These are phyloP conservation scores for Pseudorectes ferrugineus DNA, from an alignment of 2,113 vertebrate species.

Conservation along the genomic window DNA sequence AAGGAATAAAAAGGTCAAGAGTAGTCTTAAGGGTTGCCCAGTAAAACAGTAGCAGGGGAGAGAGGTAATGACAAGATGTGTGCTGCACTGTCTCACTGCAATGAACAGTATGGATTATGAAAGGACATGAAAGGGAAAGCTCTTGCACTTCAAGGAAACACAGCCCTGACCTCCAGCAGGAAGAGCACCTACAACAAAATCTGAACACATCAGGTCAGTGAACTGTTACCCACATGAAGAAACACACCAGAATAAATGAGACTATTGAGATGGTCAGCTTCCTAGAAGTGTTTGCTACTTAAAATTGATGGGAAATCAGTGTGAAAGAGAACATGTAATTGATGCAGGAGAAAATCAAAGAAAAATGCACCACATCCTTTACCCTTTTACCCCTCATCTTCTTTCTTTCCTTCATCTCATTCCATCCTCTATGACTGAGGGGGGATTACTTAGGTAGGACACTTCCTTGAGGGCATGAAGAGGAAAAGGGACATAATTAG, in stretches of 20 bases:
- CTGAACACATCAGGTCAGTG: not conserved
- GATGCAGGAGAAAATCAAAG: not conserved
- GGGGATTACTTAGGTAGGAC: not conserved
- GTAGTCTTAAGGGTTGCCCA: not conserved
- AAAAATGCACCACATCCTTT: not conserved
- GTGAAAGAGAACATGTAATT: not conserved
- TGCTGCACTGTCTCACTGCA: not conserved
- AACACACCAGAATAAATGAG: not conserved
- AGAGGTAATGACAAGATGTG: not conserved
- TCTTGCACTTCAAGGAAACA: not conserved
- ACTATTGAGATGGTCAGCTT: not conserved
- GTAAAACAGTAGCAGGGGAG: not conserved
- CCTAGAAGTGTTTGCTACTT: not conserved
- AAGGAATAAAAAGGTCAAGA: not conserved
- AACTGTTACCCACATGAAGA: not conserved
- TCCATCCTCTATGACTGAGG: not conserved
- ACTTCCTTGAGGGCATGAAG: not conserved
- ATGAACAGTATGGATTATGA: not conserved
- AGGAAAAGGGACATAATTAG: not conserved
- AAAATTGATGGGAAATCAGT: not conserved
- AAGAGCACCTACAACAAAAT: not conserved
- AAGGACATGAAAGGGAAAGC: not conserved
- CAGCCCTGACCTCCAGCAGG: not conserved
- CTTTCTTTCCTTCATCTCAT: not conserved
- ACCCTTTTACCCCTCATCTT: accelerated